Evolutionary conservation across 2,113 vertebrate species (phyloP), one percentile per base, ranked within the genome.

Genomic region (Jacana jacana): DNA sequence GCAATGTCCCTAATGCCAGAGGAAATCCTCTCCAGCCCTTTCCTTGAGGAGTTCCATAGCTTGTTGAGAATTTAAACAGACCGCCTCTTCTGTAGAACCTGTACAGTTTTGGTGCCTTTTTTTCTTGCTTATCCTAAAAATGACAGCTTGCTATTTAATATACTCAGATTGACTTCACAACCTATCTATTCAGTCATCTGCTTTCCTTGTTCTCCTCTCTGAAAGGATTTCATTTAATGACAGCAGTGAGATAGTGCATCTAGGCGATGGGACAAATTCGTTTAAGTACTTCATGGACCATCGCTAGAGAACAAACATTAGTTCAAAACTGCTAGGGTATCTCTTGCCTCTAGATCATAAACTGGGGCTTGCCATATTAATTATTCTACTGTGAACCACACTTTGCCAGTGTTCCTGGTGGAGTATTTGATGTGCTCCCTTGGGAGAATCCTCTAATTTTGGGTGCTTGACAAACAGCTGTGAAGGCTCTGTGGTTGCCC

Each of bases 121-220:
- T 94, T 90, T 90, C 64, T 84, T 58, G 46, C 64, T 83, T 93
- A 81, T 83, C 55, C 46, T 83, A 42, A 75, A 91, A 78, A 75
- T 65, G 44, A 58, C 61, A 82, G 35, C 40, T 65, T 82, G 25
- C 63, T 73, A 8, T 85, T 77, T 93, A 54, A 86, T 91, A 40
- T 57, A 11, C 49, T 89, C 0, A 0, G 44, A 68, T 60, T 88
- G 79, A 63, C 63, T 82, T 91, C 40, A 82, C 57, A 73, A 54
- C n/a, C 46, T 27, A 77, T 88, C 84, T 89, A 12, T 68, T 95
- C 57, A 72, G 33, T 92, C 48, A 65, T 51, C 39, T 93, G 27
- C 37, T 91, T 93, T 73, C 39, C 42, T 54, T 39, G 37, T 57
- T 81, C 20, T 57, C 25, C 11, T 71, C 72, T 77, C 76, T 60